A percentile compares a stretch with the other conserved stretches of the same genome.
phyloP scores from a whole-genome alignment of 2,888 invertebrate species.

The Diogma glabrata region DNA sequence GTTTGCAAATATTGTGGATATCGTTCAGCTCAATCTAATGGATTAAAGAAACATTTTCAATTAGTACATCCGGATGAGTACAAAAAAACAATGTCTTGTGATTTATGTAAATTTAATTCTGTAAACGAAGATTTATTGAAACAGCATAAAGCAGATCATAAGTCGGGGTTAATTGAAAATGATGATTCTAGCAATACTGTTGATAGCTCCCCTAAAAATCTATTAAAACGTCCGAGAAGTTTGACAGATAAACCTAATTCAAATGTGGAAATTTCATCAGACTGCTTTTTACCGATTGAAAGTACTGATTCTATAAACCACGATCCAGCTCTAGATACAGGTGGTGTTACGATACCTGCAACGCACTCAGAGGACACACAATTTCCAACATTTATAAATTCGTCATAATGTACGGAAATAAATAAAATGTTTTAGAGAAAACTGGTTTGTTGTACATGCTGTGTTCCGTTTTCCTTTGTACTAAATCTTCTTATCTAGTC shows the following conservation, averaged over 20 bases:
- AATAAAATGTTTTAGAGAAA: constrained; percentile 3
- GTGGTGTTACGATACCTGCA: constrained; percentile 34
- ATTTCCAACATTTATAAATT: constrained; percentile 24
- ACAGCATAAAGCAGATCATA: constrained; percentile 30
- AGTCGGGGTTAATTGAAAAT: constrained; percentile 27
- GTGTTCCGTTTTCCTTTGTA: too few species aligned
- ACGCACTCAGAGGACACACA: constrained; percentile 32
- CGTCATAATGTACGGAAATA: background rate
- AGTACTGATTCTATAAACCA: constrained; percentile 32
- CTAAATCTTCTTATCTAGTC: too few species aligned
- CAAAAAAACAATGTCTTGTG: constrained; percentile 27
- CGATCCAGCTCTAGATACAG: constrained; percentile 31
- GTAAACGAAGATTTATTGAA: constrained; percentile 25
- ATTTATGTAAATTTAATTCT: constrained; percentile 29
- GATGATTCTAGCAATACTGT: constrained; percentile 21
- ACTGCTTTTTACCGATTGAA: constrained; percentile 31
- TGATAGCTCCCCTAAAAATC: constrained; percentile 21
- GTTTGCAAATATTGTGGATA: constrained; percentile 1
- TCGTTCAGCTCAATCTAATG: constrained; percentile 1
- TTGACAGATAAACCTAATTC: constrained; percentile 19
- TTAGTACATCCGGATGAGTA: constrained; percentile 41
- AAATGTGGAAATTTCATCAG: constrained; percentile 29
- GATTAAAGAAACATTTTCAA: constrained; percentile 47
- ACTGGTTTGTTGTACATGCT: too few species aligned
- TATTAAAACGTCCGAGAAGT: constrained; percentile 17